These are phyloP conservation scores for Lordiphosa andalusiaca DNA, from an alignment of 2,888 invertebrate species.

Conservation along the genomic window DNA sequence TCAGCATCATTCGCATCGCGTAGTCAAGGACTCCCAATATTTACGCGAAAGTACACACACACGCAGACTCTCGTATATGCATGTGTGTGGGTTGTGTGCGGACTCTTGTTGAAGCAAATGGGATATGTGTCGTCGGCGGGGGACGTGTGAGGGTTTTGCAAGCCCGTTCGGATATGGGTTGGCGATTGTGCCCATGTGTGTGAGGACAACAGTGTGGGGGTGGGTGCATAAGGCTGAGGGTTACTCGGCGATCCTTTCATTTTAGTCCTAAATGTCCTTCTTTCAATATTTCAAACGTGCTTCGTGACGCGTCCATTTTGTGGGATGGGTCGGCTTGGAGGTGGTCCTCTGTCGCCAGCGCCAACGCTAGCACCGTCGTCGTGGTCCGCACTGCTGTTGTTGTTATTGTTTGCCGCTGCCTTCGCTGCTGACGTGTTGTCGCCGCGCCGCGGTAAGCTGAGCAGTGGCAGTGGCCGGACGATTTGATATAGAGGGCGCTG, in stretches of 20 bases:
- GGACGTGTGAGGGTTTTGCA: conserved; percentile 53
- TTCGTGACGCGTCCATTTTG: conserved; percentile 73
- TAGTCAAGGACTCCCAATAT: conserved; percentile 76
- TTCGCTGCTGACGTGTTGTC: conserved; percentile 73
- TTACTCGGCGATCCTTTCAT: conserved; percentile 74
- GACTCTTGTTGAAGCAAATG: conserved; percentile 67
- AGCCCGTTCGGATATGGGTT: conserved; percentile 47
- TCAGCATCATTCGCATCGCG: conserved; percentile 75
- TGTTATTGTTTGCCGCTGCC: conserved; percentile 46
- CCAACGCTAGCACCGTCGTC: conserved; percentile 30
- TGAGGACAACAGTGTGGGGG: conserved; percentile 35
- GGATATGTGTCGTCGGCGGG: conserved; percentile 57
- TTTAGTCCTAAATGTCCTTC: conserved; percentile 75
- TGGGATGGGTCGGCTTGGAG: conserved; percentile 64
- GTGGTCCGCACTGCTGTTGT: conserved; percentile 37
- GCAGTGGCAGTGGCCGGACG: conserved; percentile 51
- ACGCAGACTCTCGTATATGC: conserved; percentile 16
- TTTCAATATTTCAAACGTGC: conserved; percentile 78
- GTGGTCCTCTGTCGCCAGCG: conserved; percentile 58
- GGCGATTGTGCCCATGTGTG: conserved; percentile 34
- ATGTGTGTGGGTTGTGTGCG: conserved; percentile 33
- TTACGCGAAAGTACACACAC: conserved; percentile 67
- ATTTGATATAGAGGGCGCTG: conserved; percentile 38
- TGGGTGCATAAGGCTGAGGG: conserved; percentile 53
- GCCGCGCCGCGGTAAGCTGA: conserved; percentile 63